These are phyloP conservation scores for Punctoribates punctum DNA, from an alignment of 2,888 invertebrate genomes.

Conservation along the genomic window DNA sequence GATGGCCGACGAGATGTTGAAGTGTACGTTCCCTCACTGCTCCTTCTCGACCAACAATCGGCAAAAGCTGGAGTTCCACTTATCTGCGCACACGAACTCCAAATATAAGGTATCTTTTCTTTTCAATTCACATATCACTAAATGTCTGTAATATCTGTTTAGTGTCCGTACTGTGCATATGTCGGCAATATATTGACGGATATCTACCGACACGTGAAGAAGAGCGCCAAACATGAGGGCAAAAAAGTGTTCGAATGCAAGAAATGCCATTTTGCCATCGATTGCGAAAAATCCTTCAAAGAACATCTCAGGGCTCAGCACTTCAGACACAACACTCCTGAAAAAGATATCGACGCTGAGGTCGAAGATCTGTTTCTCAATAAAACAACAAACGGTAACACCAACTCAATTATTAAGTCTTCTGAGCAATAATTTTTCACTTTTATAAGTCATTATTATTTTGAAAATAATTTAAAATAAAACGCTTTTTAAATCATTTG, in stretches of 20 bases:
- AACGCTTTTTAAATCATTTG: too few relatives aligned
- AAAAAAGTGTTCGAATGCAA: background rate
- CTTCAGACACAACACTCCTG: background rate
- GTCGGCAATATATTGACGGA: slow-evolving; percentile 13
- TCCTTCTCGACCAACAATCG: background rate
- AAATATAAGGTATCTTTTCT: slow-evolving; percentile 5
- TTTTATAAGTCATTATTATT: too few relatives aligned
- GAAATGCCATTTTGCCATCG: background rate
- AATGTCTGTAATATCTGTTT: background rate
- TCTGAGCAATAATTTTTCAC: too few relatives aligned
- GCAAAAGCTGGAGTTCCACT: slow-evolving; percentile 4
- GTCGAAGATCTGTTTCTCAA: background rate
- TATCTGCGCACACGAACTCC: slow-evolving; percentile 1
- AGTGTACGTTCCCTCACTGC: slow-evolving; percentile 13
- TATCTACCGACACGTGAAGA: slow-evolving; percentile 2
- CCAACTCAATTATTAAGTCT: background rate
- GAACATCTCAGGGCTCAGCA: background rate
- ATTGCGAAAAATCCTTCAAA: slow-evolving; percentile 15
- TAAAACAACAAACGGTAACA: background rate
- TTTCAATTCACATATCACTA: background rate
- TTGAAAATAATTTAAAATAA: too few relatives aligned
- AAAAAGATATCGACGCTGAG: background rate
- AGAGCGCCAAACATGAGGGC: slow-evolving; percentile 13
- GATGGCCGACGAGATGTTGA: slow-evolving; percentile 10
- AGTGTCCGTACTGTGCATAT: slow-evolving; percentile 27